These are phyloP conservation scores for Poeciliopsis occidentalis DNA, from an alignment of 2,113 vertebrate species.

Conservation along the genomic window DNA sequence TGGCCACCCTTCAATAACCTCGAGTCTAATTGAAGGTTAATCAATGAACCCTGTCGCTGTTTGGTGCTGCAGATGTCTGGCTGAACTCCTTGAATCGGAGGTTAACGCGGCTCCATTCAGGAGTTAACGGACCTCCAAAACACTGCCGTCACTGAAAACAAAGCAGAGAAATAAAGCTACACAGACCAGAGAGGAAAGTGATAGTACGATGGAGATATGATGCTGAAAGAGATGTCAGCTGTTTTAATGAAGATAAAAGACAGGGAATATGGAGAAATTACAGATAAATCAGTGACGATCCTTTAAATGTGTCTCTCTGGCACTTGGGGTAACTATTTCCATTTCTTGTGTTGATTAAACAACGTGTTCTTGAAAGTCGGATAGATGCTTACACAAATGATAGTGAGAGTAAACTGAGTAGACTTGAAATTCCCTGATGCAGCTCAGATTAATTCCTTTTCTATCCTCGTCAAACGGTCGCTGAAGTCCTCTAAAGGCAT, in stretches of 20 bases:
- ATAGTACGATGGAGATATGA: not conserved
- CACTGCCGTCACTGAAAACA: not conserved
- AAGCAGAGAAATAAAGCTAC: constrained; percentile 2
- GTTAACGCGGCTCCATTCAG: constrained; percentile 12
- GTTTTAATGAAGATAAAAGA: constrained; percentile 8
- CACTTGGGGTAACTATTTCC: not conserved
- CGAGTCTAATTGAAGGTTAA: constrained; percentile 1
- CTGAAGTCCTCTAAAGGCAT: constrained; percentile 1
- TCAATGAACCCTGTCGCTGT: not conserved
- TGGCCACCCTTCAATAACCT: not conserved
- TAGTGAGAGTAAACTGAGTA: not conserved
- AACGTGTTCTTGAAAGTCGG: not conserved
- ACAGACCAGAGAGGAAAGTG: constrained; percentile 3
- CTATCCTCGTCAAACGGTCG: not conserved
- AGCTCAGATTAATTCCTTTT: not conserved
- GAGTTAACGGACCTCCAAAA: constrained; percentile 8
- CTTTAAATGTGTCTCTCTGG: not conserved
- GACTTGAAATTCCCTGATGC: constrained; percentile 2
- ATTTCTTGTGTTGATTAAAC: not conserved
- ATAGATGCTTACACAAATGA: not conserved
- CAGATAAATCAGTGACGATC: not conserved
- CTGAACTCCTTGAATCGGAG: not conserved
- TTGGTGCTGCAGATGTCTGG: not conserved
- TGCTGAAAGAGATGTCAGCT: not conserved
- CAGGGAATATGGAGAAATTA: not conserved